Conservation (phyloP, 2,797 vertebrate genomes). For the Neosilurus hyrtlii region DNA sequence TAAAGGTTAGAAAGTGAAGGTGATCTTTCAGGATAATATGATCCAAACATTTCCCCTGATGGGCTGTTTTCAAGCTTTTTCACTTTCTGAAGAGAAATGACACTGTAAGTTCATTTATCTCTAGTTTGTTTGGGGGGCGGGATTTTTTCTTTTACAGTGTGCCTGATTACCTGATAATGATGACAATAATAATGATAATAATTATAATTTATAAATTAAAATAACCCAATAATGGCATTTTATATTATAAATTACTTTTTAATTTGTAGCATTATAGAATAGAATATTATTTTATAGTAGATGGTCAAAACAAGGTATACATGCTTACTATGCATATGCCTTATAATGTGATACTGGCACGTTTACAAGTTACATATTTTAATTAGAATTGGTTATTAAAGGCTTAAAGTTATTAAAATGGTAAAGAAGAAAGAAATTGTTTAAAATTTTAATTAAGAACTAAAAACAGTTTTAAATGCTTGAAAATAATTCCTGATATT, state of each 20-base stretch:
- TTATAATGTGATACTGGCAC: neutral
- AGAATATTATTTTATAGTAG: neutral
- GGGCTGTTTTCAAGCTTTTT: conserved; percentile 36
- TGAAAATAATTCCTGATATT: too few relatives aligned
- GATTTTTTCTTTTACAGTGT: neutral
- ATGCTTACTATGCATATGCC: neutral
- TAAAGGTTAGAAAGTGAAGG: conserved; percentile 20
- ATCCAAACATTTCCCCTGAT: conserved; percentile 1
- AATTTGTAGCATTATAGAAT: neutral
- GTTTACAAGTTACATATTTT: neutral
- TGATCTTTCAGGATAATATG: conserved; percentile 35
- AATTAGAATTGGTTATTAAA: neutral
- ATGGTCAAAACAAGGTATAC: neutral
- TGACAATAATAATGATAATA: too few relatives aligned
- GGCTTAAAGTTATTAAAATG: too few relatives aligned
- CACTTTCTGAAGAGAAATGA: conserved; percentile 36
- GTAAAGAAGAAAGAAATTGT: too few relatives aligned
- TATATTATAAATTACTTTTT: neutral
- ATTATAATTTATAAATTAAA: neutral
- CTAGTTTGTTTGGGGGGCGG: too few relatives aligned
- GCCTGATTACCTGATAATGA: neutral
- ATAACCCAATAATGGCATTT: neutral
- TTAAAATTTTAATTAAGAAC: too few relatives aligned
- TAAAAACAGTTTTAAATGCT: too few relatives aligned
- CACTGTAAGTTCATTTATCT: neutral